These are phyloP conservation scores for Drosophila tsacasi DNA, from an alignment of 1,140 invertebrate species.

Conservation along the genomic window DNA sequence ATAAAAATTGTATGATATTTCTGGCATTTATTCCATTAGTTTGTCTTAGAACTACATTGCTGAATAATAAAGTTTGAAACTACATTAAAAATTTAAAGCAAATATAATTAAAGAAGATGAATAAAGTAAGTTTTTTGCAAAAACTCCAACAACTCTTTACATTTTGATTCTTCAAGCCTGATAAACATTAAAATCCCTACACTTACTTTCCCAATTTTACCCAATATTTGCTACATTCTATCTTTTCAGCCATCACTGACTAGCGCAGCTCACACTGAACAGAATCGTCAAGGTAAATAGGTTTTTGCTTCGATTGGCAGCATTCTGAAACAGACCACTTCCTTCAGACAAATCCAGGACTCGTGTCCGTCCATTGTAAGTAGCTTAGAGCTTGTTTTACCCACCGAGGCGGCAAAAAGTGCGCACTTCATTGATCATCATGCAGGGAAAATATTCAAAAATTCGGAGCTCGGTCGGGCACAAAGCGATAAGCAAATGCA, in stretches of 20 bases:
- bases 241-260: not conserved
- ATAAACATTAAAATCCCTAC: no score
- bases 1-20: not conserved
- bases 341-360: conserved; percentile 13
- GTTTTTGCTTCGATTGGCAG: conserved; percentile 22
- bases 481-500: conserved; percentile 69
- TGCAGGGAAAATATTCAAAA: conserved; percentile 64
- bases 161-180: no score
- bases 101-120: no score
- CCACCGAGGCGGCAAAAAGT: conserved; percentile 41
- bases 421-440: conserved; percentile 68
- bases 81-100: not conserved
- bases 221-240: not conserved
- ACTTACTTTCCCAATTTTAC: no score
- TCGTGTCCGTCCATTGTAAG: conserved; percentile 43
- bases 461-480: conserved; percentile 52
- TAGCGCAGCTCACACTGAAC: not conserved
- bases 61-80: not conserved
- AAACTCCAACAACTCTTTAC: not conserved
- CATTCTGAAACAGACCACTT: conserved; percentile 16
- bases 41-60: no score
- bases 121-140: not conserved
- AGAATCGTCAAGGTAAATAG: conserved; percentile 27
- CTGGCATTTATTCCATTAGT: not conserved
- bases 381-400: conserved; percentile 63